Percentiles rank a stretch among this genome's conserved stretches.
phyloP scores from a whole-genome alignment of 2,888 invertebrate genomes.

The Diadromus collaris region DNA sequence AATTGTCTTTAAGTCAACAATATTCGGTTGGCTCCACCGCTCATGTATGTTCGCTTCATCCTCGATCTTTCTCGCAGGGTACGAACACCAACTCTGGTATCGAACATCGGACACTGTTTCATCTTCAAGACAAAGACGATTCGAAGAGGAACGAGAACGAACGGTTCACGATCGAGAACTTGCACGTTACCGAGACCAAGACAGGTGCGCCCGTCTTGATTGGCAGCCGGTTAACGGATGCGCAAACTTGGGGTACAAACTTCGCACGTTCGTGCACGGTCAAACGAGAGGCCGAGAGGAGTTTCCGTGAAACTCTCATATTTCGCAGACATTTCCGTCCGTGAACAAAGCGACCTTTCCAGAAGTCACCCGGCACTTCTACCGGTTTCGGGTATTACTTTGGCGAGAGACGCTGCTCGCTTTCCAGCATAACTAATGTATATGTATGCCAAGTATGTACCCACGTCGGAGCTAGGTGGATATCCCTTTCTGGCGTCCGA shows the following conservation, averaged over 20 bases:
- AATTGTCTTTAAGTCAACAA: too few species aligned
- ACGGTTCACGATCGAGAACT: constrained; percentile 14
- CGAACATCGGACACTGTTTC: not conserved
- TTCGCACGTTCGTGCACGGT: constrained; percentile 51
- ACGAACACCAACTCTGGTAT: not conserved
- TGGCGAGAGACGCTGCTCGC: constrained; percentile 44
- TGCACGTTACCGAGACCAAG: constrained; percentile 13
- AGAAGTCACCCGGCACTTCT: constrained; percentile 33
- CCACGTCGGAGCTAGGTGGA: constrained; percentile 3
- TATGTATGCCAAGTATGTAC: constrained; percentile 50
- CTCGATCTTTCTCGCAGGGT: too few species aligned
- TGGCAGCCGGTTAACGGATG: constrained; percentile 66
- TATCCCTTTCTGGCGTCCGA: constrained; percentile 42
- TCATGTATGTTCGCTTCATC: too few species aligned
- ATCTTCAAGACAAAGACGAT: not conserved
- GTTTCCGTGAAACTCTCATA: constrained; percentile 66
- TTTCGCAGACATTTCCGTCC: constrained; percentile 65
- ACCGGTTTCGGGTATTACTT: constrained; percentile 57
- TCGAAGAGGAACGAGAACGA: not conserved
- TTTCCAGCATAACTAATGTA: constrained; percentile 44
- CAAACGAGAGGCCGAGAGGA: constrained; percentile 36
- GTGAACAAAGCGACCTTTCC: constrained; percentile 59
- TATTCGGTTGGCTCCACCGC: too few species aligned
- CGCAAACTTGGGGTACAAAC: constrained; percentile 64
- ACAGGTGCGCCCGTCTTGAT: constrained; percentile 63